Evolutionary conservation across 92 coral and sea anemone genomes (phyloP), one percentile per base, ranked within the genome.

Genomic region (Ricordea florida): DNA sequence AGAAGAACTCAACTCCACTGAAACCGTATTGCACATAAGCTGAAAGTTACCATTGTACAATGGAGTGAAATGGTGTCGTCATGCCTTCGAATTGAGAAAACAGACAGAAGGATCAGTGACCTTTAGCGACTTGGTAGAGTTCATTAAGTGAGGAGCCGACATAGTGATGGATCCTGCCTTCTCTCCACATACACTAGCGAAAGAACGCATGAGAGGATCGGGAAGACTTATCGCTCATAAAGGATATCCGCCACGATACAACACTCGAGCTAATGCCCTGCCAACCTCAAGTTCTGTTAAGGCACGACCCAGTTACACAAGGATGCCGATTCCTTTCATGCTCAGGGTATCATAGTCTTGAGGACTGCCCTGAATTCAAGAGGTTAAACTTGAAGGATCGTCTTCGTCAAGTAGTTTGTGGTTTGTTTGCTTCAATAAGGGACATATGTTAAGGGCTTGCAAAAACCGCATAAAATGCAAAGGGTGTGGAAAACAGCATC

Each of bases 371-470:
- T 52, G 60, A 52, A 22, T 52, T 52, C 60, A 52, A 52, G 60
- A 52, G 30, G 60, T 24, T 52, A 22, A 52, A 36, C 33, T 52
- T 52, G 13, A 18, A 52, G 33, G 60, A 52, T 52, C 60, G 60
- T 24, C 60, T 52, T 52, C 35, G 13, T 52, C 60, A 52, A 52
- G 18, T 5, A 24, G 13, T 24, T 24, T 52, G 14, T 52, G 60
- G 34, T 52, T 52, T 10, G 60, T 33, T 52, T 52, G 60, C 33
- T 52, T 22, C 60, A 52, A 27, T 24, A 52, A 59, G 28, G 66
- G 66, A 16, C 66, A 59, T 11, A 59, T 59, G 44, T 59, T 44
- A 59, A 59, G 34, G 46, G 44, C 42, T 59, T 37, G 44, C 44
- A 8, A 14, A 8, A 37, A 14, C 8, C 8, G 44, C 8, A 8